These are phyloP conservation scores for Drosophila meridionalis DNA, from an alignment of 2,888 invertebrate genomes.

Conservation along the genomic window DNA sequence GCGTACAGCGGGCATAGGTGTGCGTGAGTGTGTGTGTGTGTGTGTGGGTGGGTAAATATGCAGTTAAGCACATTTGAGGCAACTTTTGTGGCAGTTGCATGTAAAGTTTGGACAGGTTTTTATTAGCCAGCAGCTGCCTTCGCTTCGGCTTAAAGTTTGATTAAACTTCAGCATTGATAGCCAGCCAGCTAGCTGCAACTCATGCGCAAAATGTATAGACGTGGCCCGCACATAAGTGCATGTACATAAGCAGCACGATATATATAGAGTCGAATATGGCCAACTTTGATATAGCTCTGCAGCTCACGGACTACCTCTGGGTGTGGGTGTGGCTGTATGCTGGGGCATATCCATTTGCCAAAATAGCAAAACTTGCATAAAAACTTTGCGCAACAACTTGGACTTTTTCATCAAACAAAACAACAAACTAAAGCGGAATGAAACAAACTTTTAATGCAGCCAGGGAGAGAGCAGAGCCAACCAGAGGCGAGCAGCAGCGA, in stretches of 20 bases:
- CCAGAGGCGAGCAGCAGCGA: constrained; percentile 49
- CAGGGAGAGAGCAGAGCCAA: constrained; percentile 54
- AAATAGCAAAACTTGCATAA: constrained; percentile 80
- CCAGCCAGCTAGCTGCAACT: constrained; percentile 38
- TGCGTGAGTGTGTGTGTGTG: background rate
- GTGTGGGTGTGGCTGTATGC: background rate
- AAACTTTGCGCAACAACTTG: constrained; percentile 80
- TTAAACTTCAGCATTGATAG: constrained; percentile 66
- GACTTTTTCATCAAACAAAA: constrained; percentile 81
- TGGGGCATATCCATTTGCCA: constrained; percentile 76
- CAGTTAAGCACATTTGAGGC: constrained; percentile 39
- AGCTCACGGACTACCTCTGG: constrained; percentile 6
- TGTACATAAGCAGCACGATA: constrained; percentile 4
- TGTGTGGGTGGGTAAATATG: constrained; percentile 13
- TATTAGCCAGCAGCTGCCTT: constrained; percentile 45
- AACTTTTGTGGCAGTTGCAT: constrained; percentile 55
- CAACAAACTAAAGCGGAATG: constrained; percentile 70
- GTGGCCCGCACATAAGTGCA: constrained; percentile 9
- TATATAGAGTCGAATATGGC: constrained; percentile 24
- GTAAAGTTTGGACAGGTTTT: constrained; percentile 53
- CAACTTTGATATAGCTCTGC: constrained; percentile 62
- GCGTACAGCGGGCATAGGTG: constrained; percentile 35
- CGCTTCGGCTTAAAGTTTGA: constrained; percentile 57
- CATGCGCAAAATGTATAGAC: constrained; percentile 47
- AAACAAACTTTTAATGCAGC: constrained; percentile 78